Evolutionary conservation across 2,888 invertebrate genomes (phyloP), one percentile per base, ranked within the genome.

Genomic region (Tinea semifulvella): DNA sequence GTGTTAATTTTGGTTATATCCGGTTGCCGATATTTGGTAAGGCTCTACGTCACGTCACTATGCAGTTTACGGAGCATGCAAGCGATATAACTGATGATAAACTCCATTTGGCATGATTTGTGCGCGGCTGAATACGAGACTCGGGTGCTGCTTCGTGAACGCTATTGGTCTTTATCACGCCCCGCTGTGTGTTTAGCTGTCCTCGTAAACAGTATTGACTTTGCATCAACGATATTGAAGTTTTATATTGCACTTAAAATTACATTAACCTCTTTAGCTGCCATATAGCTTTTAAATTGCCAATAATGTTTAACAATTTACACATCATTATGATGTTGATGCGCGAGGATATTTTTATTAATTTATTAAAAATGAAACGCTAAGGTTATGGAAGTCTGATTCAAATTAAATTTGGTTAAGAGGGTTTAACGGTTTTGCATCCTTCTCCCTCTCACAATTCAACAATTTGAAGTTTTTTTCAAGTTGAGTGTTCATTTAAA

Each of bases 81-180:
- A 20, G 17, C 27, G 42, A 42, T 27, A 42, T 17, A 40, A 40
- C 40, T 40, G 40, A 38, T 54, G 56, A 55, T 58, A 53, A 53
- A 53, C 48, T 39, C 50, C 46, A 48, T 51, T 50, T 49, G 39
- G 48, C 43, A 53, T 55, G 54, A 56, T 55, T 53, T 56, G 52
- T 53, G 52, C 48, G 45, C 48, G 46, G 44, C 48, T 47, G 48
- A 48, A 50, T 50, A 46, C 50, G 42, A 27, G 11, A 27, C 27
- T 13, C 17, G 42, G 11, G 18, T 16, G 42, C 42, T 13, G 40
- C 40, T 22, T 22, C 22, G 40, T 22, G 17, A 42, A 42, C 17
- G 11, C 27, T 42, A 42, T 42, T 20, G 42, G 42, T 27, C 42
- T 42, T 27, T 42, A 42, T 42, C 42, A 27, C 42, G 42, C 28